Evolutionary conservation across 1,140 invertebrate genomes (phyloP), one percentile per base, ranked within the genome.

Genomic region (Paraescarpia echinospica): DNA sequence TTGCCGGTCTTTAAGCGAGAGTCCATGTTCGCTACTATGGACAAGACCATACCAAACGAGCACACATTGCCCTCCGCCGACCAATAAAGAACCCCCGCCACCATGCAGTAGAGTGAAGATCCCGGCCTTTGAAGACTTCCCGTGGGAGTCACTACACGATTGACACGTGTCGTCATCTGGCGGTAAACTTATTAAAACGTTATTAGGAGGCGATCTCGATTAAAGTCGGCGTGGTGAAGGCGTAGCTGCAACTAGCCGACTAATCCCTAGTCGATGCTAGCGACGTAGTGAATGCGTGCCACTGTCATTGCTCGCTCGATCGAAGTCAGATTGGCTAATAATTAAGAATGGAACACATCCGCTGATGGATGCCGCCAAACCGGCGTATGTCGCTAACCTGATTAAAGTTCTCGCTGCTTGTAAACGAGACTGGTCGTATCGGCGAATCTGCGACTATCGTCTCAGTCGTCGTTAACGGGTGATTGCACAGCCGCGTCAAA

Each of bases 131-230:
- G 59, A 77, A 77, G 59, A 77, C 59, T 22, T 77, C 59, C 59
- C 59, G 9, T 27, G 59, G 59, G 59, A 77, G 59, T 31, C 18
- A 77, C 59, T 77, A 77, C 4, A 77, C 59, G 59, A 77, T 27
- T 77, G 59, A 77, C 59, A 77, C 59, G 59, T 77, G 59, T 77
- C 22, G 59, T 77, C 59, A 77, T 77, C 59, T 77, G 59, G 59
- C 59, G 59, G 59, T 77, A 77, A 77, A 77, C 59, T 77, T 77
- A 77, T 77, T 77, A 77, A 77, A 77, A 77, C 59, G 59, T 77
- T 77, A 77, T 77, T 77, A 77, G 59, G 59, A 77, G 1, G 22
- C 59, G 59, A 77, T 77, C 59, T 77, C 59, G 59, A 77, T 77
- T 77, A 77, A 77, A 77, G 59, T 18, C 59, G 59, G 59, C 9